These are phyloP conservation scores for Trichonephila inaurata DNA, from an alignment of 1,140 invertebrate genomes.

Conservation along the genomic window DNA sequence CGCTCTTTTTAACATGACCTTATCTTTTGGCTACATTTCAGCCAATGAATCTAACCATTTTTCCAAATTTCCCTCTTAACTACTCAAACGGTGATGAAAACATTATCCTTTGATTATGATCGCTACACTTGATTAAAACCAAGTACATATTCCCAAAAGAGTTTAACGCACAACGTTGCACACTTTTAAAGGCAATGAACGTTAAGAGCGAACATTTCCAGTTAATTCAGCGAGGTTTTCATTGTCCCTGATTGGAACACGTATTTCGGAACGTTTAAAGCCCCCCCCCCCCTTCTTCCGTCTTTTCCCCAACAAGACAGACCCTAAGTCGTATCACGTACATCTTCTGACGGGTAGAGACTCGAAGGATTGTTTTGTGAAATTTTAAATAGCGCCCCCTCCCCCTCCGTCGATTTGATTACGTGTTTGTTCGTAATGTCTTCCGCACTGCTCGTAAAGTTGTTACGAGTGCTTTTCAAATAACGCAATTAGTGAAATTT, in stretches of 20 bases:
- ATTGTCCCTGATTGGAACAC: conserved; percentile 53
- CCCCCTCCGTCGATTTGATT: conserved; percentile 47
- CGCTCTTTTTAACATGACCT: neutral
- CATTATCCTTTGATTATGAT: neutral
- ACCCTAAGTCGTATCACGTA: neutral
- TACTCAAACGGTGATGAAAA: neutral
- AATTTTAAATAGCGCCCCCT: conserved; percentile 71
- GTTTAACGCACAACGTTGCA: neutral
- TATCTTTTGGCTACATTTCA: neutral
- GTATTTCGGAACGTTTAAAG: conserved; percentile 9
- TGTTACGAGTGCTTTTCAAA: conserved; percentile 76
- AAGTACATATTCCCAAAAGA: neutral
- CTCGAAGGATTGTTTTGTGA: conserved; percentile 72
- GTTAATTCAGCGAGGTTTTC: conserved; percentile 41
- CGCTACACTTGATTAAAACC: neutral
- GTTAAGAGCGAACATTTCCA: neutral
- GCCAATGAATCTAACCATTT: neutral
- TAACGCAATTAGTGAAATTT: conserved; percentile 75
- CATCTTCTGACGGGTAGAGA: conserved; percentile 9
- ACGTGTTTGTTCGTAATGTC: conserved; percentile 65
- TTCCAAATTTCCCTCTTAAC: neutral
- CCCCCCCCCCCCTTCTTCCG: neutral
- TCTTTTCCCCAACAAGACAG: neutral
- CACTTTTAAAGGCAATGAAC: neutral
- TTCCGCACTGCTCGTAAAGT: conserved; percentile 67